Base-by-base conservation (phyloP, 2,888 invertebrate species). In the Dione vanillae region DNA sequence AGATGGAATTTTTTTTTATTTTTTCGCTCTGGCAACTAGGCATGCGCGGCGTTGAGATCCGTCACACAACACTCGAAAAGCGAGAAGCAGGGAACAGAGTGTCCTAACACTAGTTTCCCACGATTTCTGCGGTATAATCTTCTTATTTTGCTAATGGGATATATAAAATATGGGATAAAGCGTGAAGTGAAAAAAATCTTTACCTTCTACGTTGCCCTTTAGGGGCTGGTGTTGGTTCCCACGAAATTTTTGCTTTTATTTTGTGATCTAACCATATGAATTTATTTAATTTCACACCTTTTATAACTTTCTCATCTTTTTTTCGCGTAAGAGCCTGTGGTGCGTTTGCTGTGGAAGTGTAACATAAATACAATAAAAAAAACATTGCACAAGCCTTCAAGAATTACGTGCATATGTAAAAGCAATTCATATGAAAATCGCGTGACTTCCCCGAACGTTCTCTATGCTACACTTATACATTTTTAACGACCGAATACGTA, bases 211-310 rank as follows among this genome's bases (percentile, higher is more conserved):
- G 78, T 65, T 85, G 80, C 65, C 84, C 84, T 41, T 82, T 80
- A 47, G 80, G 76, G 20, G 77, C 80, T 1, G 81, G 76, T 12
- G 82, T 65, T 0, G 90, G 85, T 10, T 88, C 86, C 92, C 92
- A 92, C 8, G 89, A 81, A 71, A 92, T 85, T 76, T 83, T 87
- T 0, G 92, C 92, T 75, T 87, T 90, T 16, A 92, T 75, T 76
- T 87, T 90, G 74, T 88, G 82, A 72, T 90, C 88, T 74, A 84
- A 81, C 92, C 92, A 92, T 51, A 91, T 80, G 47, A 92, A 85
- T 80, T 89, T 89, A 43, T 89, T 83, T 35, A 92, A 76, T 76
- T 85, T 88, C 6, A 93, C 76, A 3, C 86, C 88, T 70, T 80
- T 87, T 71, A 93, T 85, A 76, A 80, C 85, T 70, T 72, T 75